Evolutionary conservation across 2,113 vertebrate genomes (phyloP), one percentile per base, ranked within the genome.

Genomic region (Notarius quadriscutis): DNA sequence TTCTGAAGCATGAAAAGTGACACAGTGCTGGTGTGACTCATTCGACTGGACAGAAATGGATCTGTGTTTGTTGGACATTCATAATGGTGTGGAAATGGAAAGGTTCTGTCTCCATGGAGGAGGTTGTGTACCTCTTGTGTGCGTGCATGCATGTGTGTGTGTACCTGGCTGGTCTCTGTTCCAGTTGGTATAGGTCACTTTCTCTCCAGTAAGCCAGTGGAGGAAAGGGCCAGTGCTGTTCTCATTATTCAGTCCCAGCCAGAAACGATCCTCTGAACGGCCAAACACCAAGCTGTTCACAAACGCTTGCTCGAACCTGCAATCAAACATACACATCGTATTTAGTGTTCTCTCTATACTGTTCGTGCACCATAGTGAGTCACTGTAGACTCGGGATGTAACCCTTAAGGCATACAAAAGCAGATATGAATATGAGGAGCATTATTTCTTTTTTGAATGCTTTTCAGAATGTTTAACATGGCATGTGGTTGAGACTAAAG

Each of bases 291-390:
- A 94, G 91, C 97, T 99, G 95, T 95, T 98, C 90, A 97, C 93
- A 0, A 97, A 99, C 1, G 98, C 98, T 94, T 99, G 98, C 88
- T 99, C 97, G 0, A 99, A 99, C 94, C 98, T 99, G 65, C 5
- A 30, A 74, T 69, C 55, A 51, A 18, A 57, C 79, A 88, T 63
- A 85, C 6, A 65, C 34, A 58, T 22, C 79, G 48, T 78, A 62
- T 81, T 81, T 81, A 60, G 17, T 20, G 18, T 9, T 20, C 53
- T 79, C 8, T 10, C 55, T 34, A 20, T 80, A 58, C 78, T 41
- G n/a, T 41, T 20, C 30, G 27, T 27, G 9, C 51, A 30, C 15
- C 14, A 57, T 18, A 15, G 10, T 51, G 6, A 77, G 6, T 15
- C 12, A 55, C 77, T 55, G 25, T 53, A 2, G 53, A 27, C 2